Base-by-base conservation (phyloP, 2,113 vertebrate genomes). In the Osmerus mordax region DNA sequence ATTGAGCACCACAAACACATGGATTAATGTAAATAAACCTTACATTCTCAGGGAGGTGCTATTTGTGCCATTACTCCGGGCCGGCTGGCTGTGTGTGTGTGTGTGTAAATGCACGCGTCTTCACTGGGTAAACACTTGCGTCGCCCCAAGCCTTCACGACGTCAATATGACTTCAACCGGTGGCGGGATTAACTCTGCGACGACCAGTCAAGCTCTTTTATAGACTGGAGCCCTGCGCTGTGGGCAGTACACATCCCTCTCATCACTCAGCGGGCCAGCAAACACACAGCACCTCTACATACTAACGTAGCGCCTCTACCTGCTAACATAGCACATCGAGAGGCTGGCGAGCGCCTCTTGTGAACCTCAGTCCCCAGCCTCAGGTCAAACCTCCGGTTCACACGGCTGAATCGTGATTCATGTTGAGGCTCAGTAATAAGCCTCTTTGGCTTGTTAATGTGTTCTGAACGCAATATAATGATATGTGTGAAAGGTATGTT, bases 131-230 rank as follows among this genome's bases (percentile, higher is more conserved):
- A 85, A 83, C 83, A 82, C 76, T 66, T 78, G 78, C 73, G 83
- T 87, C n/a, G n/a, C n/a, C n/a, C n/a, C n/a, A n/a, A n/a, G n/a
- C n/a, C n/a, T n/a, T n/a, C n/a, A n/a, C n/a, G n/a, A n/a, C n/a
- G n/a, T n/a, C n/a, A n/a, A n/a, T n/a, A n/a, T n/a, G n/a, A n/a
- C n/a, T n/a, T n/a, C 79, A 83, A 62, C 82, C 11, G 15, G 81
- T 47, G 77, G 69, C 29, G 74, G 83, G 84, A 89, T 89, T 87
- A 87, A 80, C 83, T 79, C 72, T 0, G 64, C 62, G 83, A 86
- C 84, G 84, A 85, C 79, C 19, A 47, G 71, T 63, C 36, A 16
- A 76, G 73, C 65, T 41, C 64, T 77, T 86, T 80, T 79, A 81
- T 75, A 77, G 76, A 83, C 78, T 56, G 66, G 75, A 87, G 82